Base-by-base conservation (phyloP, 2,888 invertebrate genomes). In the Leucophenga montana region DNA sequence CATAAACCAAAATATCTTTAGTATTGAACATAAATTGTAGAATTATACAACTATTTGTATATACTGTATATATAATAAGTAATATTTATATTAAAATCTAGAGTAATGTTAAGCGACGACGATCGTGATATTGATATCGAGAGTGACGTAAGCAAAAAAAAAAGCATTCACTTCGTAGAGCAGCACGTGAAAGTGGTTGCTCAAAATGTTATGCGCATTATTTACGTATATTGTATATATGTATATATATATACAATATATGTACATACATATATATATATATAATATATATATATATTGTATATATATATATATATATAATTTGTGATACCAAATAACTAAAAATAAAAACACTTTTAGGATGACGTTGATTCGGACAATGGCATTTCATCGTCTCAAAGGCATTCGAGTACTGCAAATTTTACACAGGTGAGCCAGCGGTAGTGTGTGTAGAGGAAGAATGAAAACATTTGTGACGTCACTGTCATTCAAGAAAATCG, bases 61-160 rank as follows among this genome's bases (percentile, higher is more conserved):
- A 27, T 3, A 50, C 6, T 50, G 14, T 16, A 50, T 50, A 27
- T 3, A 27, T 27, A 27, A 27, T 27, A 44, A 2, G n/a, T n/a
- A n/a, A n/a, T n/a, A n/a, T 61, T 4, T n/a, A 20, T 3, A 39
- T 3, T 61, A 16, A 44, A 16, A 16, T 57, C 11, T 5, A 57
- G 18, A 48, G 20, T n/a, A 13, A 97, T 97, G 96, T 39, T 39
- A 39, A 97, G 97, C 89, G 97, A 97, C 90, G 97, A 97, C 90
- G 97, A 97, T 89, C 92, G 95, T 85, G 97, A 97, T 89, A 95
- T 97, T 89, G 97, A 97, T 89, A 95, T 97, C 89, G 97, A 97
- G 91, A 97, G 97, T 91, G 97, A 97, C 91, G 97, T 97, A 92
- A 93, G 95, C 92, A 75, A 18, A 5, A 44, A 20, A 56, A 56